phyloP scores from a whole-genome alignment of 2,797 vertebrate species.

The Clarias platycephalus region DNA sequence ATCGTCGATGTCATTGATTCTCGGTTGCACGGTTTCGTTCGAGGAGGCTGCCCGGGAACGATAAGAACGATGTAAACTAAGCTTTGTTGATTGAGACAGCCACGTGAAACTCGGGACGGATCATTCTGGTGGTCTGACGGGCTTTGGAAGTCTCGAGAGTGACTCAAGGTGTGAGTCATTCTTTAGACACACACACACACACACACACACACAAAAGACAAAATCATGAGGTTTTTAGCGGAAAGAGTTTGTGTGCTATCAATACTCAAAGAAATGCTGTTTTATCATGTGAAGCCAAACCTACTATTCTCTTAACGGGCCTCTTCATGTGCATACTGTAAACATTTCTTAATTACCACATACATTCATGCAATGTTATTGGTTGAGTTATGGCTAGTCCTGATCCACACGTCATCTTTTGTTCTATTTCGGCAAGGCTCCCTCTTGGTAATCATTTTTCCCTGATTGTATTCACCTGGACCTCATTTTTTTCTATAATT shows the following conservation, averaged over 20 bases:
- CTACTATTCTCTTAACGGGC: background rate
- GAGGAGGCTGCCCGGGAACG: conserved; percentile 13
- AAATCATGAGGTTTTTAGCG: conserved; percentile 1
- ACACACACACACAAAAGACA: background rate
- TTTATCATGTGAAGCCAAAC: background rate
- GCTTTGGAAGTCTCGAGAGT: background rate
- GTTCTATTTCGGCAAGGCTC: background rate
- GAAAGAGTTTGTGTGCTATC: background rate
- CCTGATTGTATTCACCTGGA: background rate
- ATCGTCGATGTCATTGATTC: conserved; percentile 22
- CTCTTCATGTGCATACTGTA: background rate
- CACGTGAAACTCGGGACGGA: background rate
- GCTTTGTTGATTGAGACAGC: conserved; percentile 11
- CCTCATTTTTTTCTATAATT: background rate
- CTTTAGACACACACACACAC: background rate
- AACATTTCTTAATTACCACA: background rate
- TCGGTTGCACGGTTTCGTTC: background rate
- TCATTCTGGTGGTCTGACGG: background rate
- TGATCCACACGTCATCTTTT: background rate
- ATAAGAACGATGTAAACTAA: conserved; percentile 20
- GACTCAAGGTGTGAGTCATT: background rate
- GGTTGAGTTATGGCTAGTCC: background rate
- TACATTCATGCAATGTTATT: background rate
- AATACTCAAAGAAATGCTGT: background rate
- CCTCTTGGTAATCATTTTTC: background rate